Conservation (phyloP, 2,888 invertebrate genomes). For the Eutolmus rufibarbis region DNA sequence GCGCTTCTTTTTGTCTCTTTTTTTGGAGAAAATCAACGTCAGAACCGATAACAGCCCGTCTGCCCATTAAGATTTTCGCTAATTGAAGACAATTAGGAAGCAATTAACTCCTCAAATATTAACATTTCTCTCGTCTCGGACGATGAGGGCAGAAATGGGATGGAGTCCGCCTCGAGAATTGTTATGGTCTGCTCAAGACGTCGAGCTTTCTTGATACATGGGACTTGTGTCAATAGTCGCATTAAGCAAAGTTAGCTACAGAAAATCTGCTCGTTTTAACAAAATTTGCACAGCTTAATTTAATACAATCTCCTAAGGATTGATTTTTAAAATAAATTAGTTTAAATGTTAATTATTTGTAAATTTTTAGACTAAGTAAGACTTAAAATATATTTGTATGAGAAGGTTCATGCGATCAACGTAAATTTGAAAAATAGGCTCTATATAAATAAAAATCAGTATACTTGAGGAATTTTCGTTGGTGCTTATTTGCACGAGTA, state of each 20-base stretch:
- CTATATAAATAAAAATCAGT: no score
- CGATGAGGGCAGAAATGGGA: not conserved
- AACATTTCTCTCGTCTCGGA: conserved; percentile 32
- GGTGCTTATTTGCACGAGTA: no score
- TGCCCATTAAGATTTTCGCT: conserved; percentile 43
- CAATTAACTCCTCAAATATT: conserved; percentile 43
- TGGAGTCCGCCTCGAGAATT: not conserved
- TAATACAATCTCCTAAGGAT: not conserved
- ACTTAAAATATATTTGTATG: not conserved
- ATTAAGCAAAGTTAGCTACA: not conserved
- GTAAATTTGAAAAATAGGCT: no score
- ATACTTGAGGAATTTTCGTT: no score
- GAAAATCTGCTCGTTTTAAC: not conserved
- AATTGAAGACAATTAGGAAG: conserved; percentile 43
- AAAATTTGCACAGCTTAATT: not conserved
- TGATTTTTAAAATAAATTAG: no score
- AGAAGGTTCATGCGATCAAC: no score
- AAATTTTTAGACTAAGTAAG: not conserved
- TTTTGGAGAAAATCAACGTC: conserved; percentile 5
- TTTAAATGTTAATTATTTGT: not conserved
- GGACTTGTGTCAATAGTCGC: not conserved
- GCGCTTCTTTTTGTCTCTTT: not conserved
- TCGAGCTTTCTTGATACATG: not conserved
- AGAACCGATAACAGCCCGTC: not conserved
- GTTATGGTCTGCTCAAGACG: not conserved